phyloP scores from a whole-genome alignment of 2,113 vertebrate genomes.

The Cavia aperea region DNA sequence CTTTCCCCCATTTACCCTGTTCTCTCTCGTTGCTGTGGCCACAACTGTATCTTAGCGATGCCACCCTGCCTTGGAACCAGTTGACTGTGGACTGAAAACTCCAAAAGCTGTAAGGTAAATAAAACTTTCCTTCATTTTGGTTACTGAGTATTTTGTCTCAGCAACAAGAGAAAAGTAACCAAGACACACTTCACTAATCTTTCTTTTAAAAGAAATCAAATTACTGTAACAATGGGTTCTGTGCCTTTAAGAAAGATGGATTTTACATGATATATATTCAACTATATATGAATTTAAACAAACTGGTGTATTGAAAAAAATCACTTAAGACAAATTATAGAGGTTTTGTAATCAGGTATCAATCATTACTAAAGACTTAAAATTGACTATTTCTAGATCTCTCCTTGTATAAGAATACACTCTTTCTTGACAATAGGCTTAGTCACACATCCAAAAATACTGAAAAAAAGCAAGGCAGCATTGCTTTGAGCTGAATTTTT shows the following conservation, averaged over 20 bases:
- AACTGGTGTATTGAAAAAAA: background rate
- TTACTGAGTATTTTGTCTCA: too few species aligned
- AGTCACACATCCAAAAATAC: background rate
- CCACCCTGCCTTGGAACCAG: too few species aligned
- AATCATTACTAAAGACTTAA: background rate
- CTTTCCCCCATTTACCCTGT: too few species aligned
- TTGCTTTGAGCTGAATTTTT: background rate
- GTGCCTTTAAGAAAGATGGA: background rate
- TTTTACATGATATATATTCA: background rate
- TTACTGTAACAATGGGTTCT: background rate
- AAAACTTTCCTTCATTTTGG: too few species aligned
- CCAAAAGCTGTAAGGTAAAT: too few species aligned
- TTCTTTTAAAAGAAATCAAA: background rate
- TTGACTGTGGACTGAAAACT: too few species aligned
- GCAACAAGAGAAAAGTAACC: too few species aligned
- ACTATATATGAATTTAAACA: background rate
- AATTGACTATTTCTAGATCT: slow-evolving; percentile 24
- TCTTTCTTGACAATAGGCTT: background rate
- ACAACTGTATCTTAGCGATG: too few species aligned
- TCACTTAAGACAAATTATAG: background rate
- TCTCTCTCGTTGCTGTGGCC: too few species aligned
- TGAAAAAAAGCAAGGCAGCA: background rate
- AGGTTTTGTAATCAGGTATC: background rate
- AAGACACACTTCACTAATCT: background rate
- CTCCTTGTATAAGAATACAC: background rate